phyloP scores from a whole-genome alignment of 2,113 vertebrate species.

The Pluvialis apricaria region DNA sequence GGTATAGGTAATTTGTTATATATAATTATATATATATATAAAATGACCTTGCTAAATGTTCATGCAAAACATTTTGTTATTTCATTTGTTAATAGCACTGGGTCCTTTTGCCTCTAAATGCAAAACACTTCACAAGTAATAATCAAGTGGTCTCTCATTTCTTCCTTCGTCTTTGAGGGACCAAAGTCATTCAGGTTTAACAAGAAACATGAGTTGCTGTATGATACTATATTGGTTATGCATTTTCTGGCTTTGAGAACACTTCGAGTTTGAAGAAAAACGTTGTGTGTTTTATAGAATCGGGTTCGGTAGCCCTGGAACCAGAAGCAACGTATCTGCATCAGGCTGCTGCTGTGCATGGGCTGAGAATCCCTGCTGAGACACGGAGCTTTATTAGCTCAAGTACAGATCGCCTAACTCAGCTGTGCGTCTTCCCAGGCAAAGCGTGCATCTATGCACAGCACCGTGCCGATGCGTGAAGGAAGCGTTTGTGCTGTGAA shows the following conservation, averaged over 20 bases:
- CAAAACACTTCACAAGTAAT: neutral
- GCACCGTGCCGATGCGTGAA: fast-evolving
- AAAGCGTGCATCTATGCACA: neutral
- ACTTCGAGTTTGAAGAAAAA: neutral
- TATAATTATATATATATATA: too few relatives aligned
- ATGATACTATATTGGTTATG: neutral
- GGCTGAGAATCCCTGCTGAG: neutral
- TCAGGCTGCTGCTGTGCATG: neutral
- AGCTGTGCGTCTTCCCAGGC: neutral
- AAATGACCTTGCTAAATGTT: neutral
- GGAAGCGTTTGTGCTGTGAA: neutral
- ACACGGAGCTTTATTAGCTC: neutral
- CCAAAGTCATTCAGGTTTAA: neutral
- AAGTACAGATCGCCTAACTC: neutral
- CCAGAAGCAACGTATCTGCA: neutral
- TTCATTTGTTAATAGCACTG: neutral
- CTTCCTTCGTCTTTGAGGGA: neutral
- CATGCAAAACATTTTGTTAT: neutral
- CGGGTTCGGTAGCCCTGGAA: neutral
- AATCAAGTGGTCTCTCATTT: fast-evolving
- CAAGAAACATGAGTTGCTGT: neutral
- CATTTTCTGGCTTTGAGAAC: neutral
- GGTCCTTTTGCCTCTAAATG: neutral
- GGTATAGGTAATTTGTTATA: too few relatives aligned
- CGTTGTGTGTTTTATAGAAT: neutral